Evolutionary conservation across 2,113 vertebrate genomes (phyloP).

Genomic region (Indicator maculatus): DNA sequence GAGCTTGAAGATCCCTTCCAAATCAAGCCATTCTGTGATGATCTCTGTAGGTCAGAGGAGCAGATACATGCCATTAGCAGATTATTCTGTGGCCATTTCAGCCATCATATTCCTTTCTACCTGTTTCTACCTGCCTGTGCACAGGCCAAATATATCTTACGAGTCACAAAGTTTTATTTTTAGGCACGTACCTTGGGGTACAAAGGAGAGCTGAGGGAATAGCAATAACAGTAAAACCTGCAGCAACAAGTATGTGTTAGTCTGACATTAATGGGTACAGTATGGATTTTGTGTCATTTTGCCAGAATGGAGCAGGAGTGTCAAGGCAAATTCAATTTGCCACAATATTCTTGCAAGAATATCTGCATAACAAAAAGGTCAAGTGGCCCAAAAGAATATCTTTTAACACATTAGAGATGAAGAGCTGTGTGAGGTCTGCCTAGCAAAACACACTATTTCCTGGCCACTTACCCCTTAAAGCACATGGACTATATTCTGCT

Average conservation of each 20-base stretch:
- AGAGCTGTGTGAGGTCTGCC: neutral
- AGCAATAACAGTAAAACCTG: slow-evolving; percentile 59
- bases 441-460: slow-evolving; percentile 4
- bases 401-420: neutral
- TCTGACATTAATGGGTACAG: slow-evolving; percentile 57
- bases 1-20: too few species aligned
- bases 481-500: neutral
- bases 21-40: too few species aligned
- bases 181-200: neutral
- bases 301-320: slow-evolving; percentile 55
- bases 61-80: neutral
- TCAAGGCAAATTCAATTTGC: slow-evolving; percentile 66
- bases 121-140: neutral
- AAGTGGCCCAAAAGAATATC: slow-evolving; percentile 49
- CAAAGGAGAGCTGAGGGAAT: slow-evolving; percentile 34
- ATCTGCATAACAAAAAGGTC: slow-evolving; percentile 72
- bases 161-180: slow-evolving; percentile 26
- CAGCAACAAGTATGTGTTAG: slow-evolving; percentile 66
- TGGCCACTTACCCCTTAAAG: neutral
- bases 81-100: neutral
- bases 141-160: neutral
- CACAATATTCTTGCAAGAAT: slow-evolving; percentile 34
- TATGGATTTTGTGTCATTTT: slow-evolving; percentile 73
- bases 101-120: neutral
- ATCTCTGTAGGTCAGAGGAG: neutral